Evolutionary conservation across 2,888 invertebrate species (phyloP).

Genomic region (Lingula anatina): DNA sequence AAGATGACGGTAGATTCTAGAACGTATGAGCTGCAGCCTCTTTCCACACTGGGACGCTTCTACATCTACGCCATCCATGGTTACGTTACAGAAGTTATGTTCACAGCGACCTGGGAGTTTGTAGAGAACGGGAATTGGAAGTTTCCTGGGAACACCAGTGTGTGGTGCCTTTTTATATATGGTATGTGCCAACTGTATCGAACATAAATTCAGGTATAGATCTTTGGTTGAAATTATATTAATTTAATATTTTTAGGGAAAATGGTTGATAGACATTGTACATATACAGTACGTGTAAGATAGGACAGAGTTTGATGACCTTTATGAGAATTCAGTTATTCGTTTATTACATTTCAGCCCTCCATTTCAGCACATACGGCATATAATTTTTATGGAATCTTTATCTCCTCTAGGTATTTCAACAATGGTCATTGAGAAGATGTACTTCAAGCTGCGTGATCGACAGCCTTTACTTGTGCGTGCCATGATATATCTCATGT

Average conservation of each 20-base stretch:
- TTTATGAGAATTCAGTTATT: no score
- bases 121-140: slow-evolving; percentile 49
- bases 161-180: slow-evolving; percentile 56
- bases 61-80: slow-evolving; percentile 51
- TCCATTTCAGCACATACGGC: no score
- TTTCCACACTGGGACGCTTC: slow-evolving; percentile 32
- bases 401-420: slow-evolving; percentile 50
- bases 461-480: slow-evolving; percentile 46
- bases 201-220: no score
- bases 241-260: no score
- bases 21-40: slow-evolving; percentile 5
- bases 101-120: slow-evolving; percentile 57
- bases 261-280: no score
- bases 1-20: no score
- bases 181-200: slow-evolving; percentile 35
- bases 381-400: no score
- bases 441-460: slow-evolving; percentile 35
- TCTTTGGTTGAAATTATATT: no score
- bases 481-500: slow-evolving; percentile 50
- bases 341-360: no score
- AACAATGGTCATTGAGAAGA: slow-evolving; percentile 51
- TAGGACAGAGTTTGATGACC: no score
- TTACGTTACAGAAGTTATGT: slow-evolving; percentile 52
- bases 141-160: slow-evolving; percentile 54
- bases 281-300: no score